These are phyloP conservation scores for Archips xylosteana DNA, from an alignment of 2,888 invertebrate species.

Conservation along the genomic window DNA sequence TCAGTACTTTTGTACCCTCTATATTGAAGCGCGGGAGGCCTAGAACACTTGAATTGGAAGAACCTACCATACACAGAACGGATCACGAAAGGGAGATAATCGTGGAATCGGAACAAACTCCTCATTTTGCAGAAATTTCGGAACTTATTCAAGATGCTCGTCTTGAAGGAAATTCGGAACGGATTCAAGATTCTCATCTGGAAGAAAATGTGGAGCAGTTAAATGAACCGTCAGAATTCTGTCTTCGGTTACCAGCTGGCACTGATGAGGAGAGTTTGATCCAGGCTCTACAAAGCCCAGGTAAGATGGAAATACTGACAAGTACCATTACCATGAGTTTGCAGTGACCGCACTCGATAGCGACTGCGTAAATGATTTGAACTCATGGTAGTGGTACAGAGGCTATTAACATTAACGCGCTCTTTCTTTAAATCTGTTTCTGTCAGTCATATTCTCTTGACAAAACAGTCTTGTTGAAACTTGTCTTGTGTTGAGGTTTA, in stretches of 20 bases:
- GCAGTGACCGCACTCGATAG: too few species aligned
- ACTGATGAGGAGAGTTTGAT: background rate
- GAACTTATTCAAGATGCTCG: too few species aligned
- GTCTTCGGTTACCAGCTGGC: background rate
- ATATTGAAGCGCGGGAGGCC: background rate
- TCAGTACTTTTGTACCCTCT: background rate
- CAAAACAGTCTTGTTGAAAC: too few species aligned
- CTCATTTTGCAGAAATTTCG: background rate
- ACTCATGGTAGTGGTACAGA: too few species aligned
- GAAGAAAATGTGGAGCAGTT: background rate
- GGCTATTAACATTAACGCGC: too few species aligned
- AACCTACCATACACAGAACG: background rate
- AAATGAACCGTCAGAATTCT: background rate
- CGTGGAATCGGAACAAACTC: background rate
- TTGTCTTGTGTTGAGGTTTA: too few species aligned
- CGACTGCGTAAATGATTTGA: too few species aligned
- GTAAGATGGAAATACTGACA: background rate
- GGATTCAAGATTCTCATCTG: too few species aligned
- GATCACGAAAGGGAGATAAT: background rate
- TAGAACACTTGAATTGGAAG: background rate
- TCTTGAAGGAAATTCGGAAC: too few species aligned
- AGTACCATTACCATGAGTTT: too few species aligned
- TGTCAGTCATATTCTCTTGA: too few species aligned
- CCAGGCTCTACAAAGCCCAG: background rate
- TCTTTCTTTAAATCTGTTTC: too few species aligned